These are phyloP conservation scores for Neolamprologus falcicula DNA, from an alignment of 2,113 vertebrate species.

Conservation along the genomic window DNA sequence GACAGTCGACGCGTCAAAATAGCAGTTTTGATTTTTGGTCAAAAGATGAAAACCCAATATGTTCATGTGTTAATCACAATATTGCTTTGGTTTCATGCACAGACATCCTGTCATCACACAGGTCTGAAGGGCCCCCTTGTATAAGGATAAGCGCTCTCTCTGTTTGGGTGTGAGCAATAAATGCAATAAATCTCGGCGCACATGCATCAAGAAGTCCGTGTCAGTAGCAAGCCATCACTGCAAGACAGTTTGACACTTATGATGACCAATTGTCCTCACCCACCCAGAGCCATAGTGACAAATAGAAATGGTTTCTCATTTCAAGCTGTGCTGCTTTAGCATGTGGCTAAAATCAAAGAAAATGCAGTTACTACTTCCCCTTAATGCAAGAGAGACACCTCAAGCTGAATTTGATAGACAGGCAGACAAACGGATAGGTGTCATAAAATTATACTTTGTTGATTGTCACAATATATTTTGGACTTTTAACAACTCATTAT, in stretches of 20 bases:
- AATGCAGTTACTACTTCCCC: neutral
- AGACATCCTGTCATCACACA: neutral
- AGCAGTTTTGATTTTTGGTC: conserved; percentile 10
- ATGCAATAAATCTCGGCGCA: neutral
- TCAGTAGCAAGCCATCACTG: neutral
- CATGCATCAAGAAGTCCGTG: neutral
- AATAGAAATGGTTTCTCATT: conserved; percentile 1
- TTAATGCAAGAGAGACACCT: neutral
- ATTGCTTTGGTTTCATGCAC: neutral
- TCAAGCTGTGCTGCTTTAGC: neutral
- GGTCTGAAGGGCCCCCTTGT: neutral
- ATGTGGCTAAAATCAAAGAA: neutral
- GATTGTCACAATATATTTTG: neutral
- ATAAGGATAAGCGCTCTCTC: neutral
- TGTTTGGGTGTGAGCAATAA: neutral
- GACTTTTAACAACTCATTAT: neutral
- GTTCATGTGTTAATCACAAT: neutral
- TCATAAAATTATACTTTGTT: neutral
- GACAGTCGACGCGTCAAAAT: neutral
- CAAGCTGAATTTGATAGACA: neutral
- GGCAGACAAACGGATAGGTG: neutral
- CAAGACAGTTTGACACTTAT: neutral
- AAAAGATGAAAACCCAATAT: conserved; percentile 19
- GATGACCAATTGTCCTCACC: neutral
- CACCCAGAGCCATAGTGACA: neutral